Evolutionary conservation across 2,888 invertebrate species (phyloP).

Genomic region (Invenusta paracnida): DNA sequence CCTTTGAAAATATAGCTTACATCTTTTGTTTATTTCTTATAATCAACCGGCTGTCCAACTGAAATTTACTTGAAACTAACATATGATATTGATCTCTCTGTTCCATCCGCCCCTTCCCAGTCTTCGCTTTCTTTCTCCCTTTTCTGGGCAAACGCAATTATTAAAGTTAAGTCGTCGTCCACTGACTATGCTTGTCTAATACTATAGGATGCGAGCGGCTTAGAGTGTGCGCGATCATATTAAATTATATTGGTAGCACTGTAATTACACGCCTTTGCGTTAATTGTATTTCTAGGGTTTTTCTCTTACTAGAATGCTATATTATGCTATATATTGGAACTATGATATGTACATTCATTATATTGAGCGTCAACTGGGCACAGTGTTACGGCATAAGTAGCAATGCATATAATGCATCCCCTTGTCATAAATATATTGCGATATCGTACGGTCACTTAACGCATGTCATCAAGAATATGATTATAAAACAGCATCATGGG

Average conservation of each 20-base stretch:
- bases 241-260: slow-evolving; percentile 23
- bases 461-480: too few species aligned
- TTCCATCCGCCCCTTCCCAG: neutral
- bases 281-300: slow-evolving; percentile 8
- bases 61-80: slow-evolving; percentile 1
- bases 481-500: too few species aligned
- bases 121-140: neutral
- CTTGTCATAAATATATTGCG: too few species aligned
- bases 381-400: too few species aligned
- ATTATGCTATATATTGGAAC: too few species aligned
- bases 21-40: neutral
- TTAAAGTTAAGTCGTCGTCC: slow-evolving; percentile 1
- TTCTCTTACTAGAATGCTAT: too few species aligned
- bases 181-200: neutral
- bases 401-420: too few species aligned
- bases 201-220: too few species aligned
- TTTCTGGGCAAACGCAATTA: slow-evolving; percentile 17
- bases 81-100: neutral
- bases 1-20: too few species aligned
- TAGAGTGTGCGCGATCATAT: slow-evolving; percentile 9
- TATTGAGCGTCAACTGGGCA: too few species aligned
- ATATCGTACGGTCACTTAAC: too few species aligned
- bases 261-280: slow-evolving; percentile 22
- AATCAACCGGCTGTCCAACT: neutral
- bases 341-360: too few species aligned